phyloP scores from a whole-genome alignment of 2,113 vertebrate genomes.

The Narcine bancroftii region DNA sequence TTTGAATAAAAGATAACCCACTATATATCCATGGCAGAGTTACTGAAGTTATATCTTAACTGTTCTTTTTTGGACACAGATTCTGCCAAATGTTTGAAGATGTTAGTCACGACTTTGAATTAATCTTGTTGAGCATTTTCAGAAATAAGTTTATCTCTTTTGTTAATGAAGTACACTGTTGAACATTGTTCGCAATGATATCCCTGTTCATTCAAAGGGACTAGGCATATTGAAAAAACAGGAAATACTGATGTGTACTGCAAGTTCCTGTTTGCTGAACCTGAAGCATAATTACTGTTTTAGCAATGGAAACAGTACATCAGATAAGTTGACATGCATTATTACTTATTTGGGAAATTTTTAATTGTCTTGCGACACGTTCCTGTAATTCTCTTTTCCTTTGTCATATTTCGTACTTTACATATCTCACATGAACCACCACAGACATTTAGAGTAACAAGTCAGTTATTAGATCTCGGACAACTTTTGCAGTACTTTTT shows the following conservation, averaged over 20 bases:
- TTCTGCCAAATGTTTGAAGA: background rate
- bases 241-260: conserved; percentile 20
- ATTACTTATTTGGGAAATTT: background rate
- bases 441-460: background rate
- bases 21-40: background rate
- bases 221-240: conserved; percentile 26
- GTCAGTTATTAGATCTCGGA: no score
- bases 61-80: background rate
- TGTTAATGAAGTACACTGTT: background rate
- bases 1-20: conserved; percentile 16
- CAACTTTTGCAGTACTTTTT: no score
- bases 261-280: conserved; percentile 7
- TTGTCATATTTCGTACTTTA: background rate
- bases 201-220: conserved; percentile 17
- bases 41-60: background rate
- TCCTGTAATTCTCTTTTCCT: background rate
- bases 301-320: background rate
- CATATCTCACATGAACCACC: background rate
- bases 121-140: background rate
- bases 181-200: conserved; percentile 7
- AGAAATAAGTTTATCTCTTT: background rate
- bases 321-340: conserved; percentile 14
- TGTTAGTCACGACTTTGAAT: background rate
- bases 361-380: background rate
- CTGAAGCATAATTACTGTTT: background rate